These are phyloP conservation scores for Chlamydotis undulata DNA, from an alignment of 2,113 vertebrate species.

Conservation along the genomic window DNA sequence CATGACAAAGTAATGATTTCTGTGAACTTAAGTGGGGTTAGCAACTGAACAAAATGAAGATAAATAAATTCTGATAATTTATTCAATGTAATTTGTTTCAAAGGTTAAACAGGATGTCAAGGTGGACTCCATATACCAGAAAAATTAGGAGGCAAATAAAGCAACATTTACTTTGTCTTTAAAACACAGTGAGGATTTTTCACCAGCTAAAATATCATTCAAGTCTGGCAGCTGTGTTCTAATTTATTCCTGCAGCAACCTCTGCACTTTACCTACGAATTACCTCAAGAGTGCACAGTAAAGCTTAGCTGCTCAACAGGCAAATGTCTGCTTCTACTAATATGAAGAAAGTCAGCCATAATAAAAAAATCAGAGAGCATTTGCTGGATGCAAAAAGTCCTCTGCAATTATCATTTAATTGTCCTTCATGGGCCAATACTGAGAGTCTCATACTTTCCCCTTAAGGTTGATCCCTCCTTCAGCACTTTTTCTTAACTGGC, in stretches of 20 bases:
- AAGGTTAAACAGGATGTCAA: neutral
- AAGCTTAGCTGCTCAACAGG: neutral
- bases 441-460: constrained; percentile 8
- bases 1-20: neutral
- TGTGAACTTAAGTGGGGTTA: neutral
- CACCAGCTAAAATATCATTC: neutral
- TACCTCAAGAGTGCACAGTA: neutral
- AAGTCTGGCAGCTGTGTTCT: neutral
- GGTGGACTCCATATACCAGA: neutral
- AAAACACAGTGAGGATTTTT: neutral
- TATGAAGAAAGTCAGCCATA: neutral
- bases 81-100: neutral
- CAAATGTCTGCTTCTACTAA: neutral
- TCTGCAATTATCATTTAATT: constrained; percentile 54
- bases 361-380: constrained; percentile 5
- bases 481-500: constrained; percentile 66
- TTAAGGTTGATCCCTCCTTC: constrained; percentile 58
- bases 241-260: neutral
- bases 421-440: constrained; percentile 43
- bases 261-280: constrained; percentile 3
- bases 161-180: neutral
- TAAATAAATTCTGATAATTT: neutral
- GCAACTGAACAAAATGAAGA: neutral
- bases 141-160: neutral
- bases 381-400: constrained; percentile 29